Percentiles rank a stretch among this genome's conserved stretches.
Evolutionary conservation across 2,797 vertebrate genomes (phyloP).

Genomic region (Ctenochaetus hawaiiensis): DNA sequence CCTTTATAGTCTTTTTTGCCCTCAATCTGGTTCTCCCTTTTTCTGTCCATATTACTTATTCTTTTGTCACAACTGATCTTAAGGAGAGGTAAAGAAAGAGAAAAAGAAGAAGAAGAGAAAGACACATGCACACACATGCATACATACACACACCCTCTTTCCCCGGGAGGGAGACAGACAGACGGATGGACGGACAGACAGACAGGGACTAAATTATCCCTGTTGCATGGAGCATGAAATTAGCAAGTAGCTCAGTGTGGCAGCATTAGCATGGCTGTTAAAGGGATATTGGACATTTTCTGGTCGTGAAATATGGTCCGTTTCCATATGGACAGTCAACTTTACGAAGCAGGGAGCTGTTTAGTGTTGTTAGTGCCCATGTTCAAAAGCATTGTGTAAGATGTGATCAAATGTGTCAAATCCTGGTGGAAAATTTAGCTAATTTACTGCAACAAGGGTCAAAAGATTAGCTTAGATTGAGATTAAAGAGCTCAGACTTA

Average conservation of each 20-base stretch:
- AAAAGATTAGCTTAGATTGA: constrained; percentile 26
- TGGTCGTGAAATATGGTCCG: constrained; percentile 59
- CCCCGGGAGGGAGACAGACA: constrained; percentile 2
- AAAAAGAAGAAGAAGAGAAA: constrained; percentile 8
- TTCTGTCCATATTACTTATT: background rate
- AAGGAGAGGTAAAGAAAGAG: background rate
- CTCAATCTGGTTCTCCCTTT: background rate
- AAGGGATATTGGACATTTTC: constrained; percentile 74
- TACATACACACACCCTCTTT: constrained; percentile 40
- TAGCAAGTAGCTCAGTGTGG: constrained; percentile 82
- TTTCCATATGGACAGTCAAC: constrained; percentile 39
- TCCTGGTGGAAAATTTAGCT: constrained; percentile 23
- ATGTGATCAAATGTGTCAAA: constrained; percentile 30
- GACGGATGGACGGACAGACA: constrained; percentile 53
- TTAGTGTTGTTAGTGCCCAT: constrained; percentile 37
- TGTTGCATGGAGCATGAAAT: constrained; percentile 83
- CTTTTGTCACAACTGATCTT: constrained; percentile 41
- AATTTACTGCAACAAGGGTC: constrained; percentile 35
- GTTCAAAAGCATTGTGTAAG: constrained; percentile 27
- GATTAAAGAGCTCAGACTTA: constrained; percentile 20
- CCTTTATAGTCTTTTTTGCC: background rate
- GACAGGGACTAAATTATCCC: constrained; percentile 79
- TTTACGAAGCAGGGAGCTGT: constrained; percentile 51
- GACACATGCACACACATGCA: constrained; percentile 41
- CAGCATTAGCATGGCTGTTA: constrained; percentile 80